Base-by-base conservation (phyloP, 2,113 vertebrate species). In the Bagarius yarrelli region DNA sequence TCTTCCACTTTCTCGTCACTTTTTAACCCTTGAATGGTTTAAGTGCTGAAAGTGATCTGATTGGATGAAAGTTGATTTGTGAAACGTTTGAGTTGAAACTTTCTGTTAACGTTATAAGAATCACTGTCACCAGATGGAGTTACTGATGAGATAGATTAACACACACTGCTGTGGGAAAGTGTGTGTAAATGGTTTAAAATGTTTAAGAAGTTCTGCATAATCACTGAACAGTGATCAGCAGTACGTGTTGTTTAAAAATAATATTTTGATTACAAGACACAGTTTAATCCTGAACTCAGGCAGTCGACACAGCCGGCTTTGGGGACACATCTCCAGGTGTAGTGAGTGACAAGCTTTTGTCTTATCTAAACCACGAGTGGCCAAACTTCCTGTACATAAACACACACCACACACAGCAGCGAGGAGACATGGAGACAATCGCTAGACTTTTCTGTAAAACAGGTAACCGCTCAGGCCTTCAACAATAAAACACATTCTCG, bases 381-480 rank as follows among this genome's bases (percentile, higher is more conserved):
- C 87, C 84, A 70, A 81, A 85, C 64, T 72, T 59, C 73, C 84
- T 89, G 85, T 89, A 83, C 79, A 87, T 81, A 88, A 85, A 82
- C 76, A 88, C 67, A 87, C n/a, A n/a, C n/a, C n/a, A n/a, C n/a
- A n/a, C n/a, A n/a, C n/a, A n/a, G n/a, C n/a, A n/a, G n/a, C n/a
- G n/a, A n/a, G n/a, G n/a, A n/a, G n/a, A n/a, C n/a, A n/a, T n/a
- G n/a, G 83, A 88, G 93, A 92, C 91, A 93, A 93, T 93, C 93
- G 91, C 89, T 90, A 83, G 83, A 81, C 81, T 80, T 87, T 85
- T 74, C 75, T 83, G 82, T 84, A 79, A 60, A 6, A 85, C 85
- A 84, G 80, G 90, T 86, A 81, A 87, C 86, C 87, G 87, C 89
- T 91, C 91, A 91, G 91, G 92, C 91, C 87, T 91, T 90, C 88